Percentiles rank a stretch among this genome's conserved stretches.
phyloP scores from a whole-genome alignment of 2,888 invertebrate genomes.

The Seira ritae region DNA sequence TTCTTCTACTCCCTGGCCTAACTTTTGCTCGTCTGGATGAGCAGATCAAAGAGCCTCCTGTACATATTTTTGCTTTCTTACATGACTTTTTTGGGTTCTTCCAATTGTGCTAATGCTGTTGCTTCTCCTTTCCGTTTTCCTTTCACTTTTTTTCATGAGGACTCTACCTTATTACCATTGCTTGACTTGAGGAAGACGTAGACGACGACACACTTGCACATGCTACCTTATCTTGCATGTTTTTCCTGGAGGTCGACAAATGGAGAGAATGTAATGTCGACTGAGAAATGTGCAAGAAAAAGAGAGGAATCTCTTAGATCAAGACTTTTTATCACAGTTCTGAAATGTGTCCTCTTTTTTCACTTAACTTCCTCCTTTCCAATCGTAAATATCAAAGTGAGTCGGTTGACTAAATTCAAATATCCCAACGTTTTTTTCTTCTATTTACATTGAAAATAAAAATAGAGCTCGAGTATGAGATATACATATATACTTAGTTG shows the following conservation, averaged over 20 bases:
- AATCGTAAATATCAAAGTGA: slow-evolving; percentile 11
- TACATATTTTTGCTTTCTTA: not conserved
- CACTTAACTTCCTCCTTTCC: slow-evolving; percentile 1
- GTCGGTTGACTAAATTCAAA: not conserved
- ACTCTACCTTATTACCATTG: no score
- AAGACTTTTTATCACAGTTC: slow-evolving; percentile 5
- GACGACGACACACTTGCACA: no score
- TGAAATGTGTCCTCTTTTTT: slow-evolving; percentile 11
- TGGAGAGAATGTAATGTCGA: not conserved
- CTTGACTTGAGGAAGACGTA: no score
- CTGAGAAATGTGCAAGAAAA: not conserved
- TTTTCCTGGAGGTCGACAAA: not conserved
- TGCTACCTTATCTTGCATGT: no score
- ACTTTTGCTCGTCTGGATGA: slow-evolving; percentile 36
- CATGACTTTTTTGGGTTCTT: not conserved
- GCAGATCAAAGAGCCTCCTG: slow-evolving; percentile 52
- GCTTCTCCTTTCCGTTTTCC: slow-evolving; percentile 20
- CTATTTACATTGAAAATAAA: not conserved
- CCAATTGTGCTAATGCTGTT: slow-evolving; percentile 35
- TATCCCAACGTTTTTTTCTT: not conserved
- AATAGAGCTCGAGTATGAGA: not conserved
- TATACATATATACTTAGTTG: not conserved
- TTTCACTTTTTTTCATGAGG: not conserved
- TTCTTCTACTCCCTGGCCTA: slow-evolving; percentile 13
- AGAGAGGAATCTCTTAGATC: not conserved